Conservation (phyloP, 2,888 invertebrate species). For the Pammene aurita region DNA sequence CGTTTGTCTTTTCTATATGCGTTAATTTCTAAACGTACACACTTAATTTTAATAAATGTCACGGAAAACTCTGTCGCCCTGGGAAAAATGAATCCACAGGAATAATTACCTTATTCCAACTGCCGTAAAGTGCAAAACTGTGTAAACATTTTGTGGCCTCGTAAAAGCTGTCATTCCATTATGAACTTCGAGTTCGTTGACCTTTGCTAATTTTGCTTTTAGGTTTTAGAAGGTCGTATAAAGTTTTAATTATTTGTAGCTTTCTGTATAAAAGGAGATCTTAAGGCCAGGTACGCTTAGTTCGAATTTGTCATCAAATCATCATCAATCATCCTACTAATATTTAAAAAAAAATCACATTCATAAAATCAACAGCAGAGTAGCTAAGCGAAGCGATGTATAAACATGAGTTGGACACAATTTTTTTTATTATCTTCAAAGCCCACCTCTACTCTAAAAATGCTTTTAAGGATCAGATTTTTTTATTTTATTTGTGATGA, state of each 20-base stretch:
- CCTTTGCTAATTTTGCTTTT: not conserved
- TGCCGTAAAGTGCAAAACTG: slow-evolving; percentile 9
- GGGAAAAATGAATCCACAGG: not conserved
- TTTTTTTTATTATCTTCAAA: too few relatives aligned
- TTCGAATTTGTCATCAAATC: too few relatives aligned
- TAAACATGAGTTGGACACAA: too few relatives aligned
- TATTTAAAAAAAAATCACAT: too few relatives aligned
- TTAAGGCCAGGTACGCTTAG: not conserved
- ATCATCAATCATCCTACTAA: too few relatives aligned
- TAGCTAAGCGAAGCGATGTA: too few relatives aligned
- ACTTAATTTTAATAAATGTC: slow-evolving; percentile 17
- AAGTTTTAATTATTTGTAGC: not conserved
- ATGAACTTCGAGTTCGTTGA: slow-evolving; percentile 17
- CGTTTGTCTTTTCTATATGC: not conserved
- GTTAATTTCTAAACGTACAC: slow-evolving; percentile 10
- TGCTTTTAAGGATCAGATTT: too few relatives aligned
- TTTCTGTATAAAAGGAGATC: not conserved
- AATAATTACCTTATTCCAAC: not conserved
- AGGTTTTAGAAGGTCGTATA: slow-evolving; percentile 5
- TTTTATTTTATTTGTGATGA: too few relatives aligned
- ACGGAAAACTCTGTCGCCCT: slow-evolving; percentile 3
- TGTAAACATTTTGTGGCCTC: slow-evolving; percentile 1
- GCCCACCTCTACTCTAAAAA: too few relatives aligned
- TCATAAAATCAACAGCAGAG: too few relatives aligned
- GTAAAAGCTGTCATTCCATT: slow-evolving; percentile 29